Conservation (phyloP, 2,797 vertebrate species). For the Smutsia temminckii region DNA sequence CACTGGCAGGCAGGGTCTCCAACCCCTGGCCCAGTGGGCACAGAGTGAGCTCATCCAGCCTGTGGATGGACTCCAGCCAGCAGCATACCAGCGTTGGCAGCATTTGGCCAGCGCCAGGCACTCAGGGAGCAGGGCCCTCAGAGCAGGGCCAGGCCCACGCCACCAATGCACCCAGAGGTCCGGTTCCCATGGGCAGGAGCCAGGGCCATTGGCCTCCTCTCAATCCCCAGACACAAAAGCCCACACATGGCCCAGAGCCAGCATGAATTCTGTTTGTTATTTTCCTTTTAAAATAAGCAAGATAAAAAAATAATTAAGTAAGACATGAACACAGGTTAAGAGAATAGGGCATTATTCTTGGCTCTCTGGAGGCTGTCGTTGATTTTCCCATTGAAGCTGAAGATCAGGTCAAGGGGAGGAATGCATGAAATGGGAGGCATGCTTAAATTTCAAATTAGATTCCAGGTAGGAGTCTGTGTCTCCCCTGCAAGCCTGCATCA, state of each 20-base stretch:
- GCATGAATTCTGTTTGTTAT: background rate
- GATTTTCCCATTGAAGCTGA: conserved; percentile 42
- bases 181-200: conserved; percentile 34
- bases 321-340: conserved; percentile 45
- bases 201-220: conserved; percentile 53
- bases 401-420: conserved; percentile 18
- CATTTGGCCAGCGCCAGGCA: background rate
- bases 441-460: conserved; percentile 25
- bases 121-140: background rate
- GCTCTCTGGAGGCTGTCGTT: conserved; percentile 45
- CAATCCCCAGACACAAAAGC: conserved; percentile 61
- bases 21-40: background rate
- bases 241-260: conserved; percentile 37
- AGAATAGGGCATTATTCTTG: conserved; percentile 50
- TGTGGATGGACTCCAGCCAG: background rate
- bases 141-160: conserved; percentile 41
- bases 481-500: background rate
- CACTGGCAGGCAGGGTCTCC: conserved; percentile 40
- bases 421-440: background rate
- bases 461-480: background rate
- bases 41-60: background rate
- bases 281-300: conserved; percentile 41
- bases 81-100: background rate
- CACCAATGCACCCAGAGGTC: conserved; percentile 20
- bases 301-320: conserved; percentile 56